Conservation (phyloP, 2,113 vertebrate species). For the Aptenodytes forsteri region DNA sequence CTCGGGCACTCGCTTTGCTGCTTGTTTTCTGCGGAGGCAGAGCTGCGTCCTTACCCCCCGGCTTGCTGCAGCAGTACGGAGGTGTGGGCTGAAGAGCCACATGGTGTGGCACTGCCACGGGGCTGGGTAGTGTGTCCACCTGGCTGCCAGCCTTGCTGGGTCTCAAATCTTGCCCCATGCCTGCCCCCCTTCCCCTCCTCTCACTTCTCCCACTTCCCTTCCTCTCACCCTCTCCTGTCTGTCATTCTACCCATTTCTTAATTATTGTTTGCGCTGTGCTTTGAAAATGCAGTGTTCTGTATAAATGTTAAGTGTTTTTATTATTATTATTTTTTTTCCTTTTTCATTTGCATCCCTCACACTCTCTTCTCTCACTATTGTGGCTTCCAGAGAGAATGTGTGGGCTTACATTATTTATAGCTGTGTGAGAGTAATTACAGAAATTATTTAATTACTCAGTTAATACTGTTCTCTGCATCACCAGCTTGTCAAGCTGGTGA, state of each 20-base stretch:
- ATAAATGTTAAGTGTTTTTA: slow-evolving; percentile 28
- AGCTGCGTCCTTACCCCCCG: not conserved
- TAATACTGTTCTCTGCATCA: slow-evolving; percentile 36
- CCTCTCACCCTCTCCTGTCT: not conserved
- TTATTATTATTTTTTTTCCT: not conserved
- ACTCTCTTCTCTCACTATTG: slow-evolving; percentile 1
- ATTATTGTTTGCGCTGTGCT: slow-evolving; percentile 37
- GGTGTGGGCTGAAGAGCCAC: not conserved
- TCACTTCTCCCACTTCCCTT: not conserved
- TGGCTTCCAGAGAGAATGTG: slow-evolving; percentile 52
- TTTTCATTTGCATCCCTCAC: slow-evolving; percentile 9
- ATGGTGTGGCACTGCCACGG: fast-evolving
- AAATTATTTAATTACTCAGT: slow-evolving; percentile 72
- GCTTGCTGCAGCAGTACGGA: not conserved
- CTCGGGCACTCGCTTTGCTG: not conserved
- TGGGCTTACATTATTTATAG: slow-evolving; percentile 72
- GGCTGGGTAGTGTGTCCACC: not conserved
- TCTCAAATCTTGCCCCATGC: not conserved
- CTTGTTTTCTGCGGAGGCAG: not conserved
- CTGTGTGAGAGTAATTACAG: slow-evolving; percentile 73
- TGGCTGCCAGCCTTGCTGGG: not conserved
- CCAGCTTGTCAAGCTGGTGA: slow-evolving; percentile 3
- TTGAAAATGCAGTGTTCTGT: slow-evolving; percentile 26
- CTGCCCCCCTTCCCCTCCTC: not conserved
- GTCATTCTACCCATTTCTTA: slow-evolving; percentile 9